Conservation (phyloP, 2,113 vertebrate species). For the Elephantulus edwardii region DNA sequence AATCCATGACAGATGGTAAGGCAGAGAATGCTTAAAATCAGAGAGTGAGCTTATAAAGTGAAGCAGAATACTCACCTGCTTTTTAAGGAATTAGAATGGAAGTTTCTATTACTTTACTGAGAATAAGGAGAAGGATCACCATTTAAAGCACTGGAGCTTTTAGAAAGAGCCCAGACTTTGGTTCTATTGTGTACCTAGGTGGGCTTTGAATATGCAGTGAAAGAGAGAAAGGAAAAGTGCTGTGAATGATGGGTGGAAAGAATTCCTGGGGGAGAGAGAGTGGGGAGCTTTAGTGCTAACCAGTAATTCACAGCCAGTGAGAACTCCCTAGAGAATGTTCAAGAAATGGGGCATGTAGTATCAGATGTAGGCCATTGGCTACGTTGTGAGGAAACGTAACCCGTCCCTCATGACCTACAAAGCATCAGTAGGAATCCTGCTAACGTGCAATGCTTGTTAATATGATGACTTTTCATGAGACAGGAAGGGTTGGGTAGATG, state of each 20-base stretch:
- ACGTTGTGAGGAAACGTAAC: conserved; percentile 57
- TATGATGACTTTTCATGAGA: conserved; percentile 43
- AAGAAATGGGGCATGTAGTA: conserved; percentile 52
- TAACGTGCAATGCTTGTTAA: neutral
- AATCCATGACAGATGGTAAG: neutral
- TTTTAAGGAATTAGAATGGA: neutral
- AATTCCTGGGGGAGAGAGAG: neutral
- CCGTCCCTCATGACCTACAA: conserved; percentile 65
- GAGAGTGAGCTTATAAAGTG: neutral
- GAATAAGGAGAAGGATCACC: neutral
- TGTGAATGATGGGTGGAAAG: neutral
- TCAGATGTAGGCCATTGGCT: conserved; percentile 50
- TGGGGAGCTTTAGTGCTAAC: neutral
- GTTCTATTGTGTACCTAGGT: neutral
- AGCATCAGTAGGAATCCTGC: conserved; percentile 50
- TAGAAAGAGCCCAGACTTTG: neutral
- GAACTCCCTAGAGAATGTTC: conserved; percentile 56
- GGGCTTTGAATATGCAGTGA: neutral
- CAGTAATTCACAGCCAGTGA: neutral
- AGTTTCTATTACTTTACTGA: neutral
- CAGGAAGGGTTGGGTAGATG: neutral
- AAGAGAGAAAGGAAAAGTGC: neutral
- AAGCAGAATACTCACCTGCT: neutral
- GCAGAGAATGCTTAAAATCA: neutral
- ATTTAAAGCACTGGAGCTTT: neutral